A percentile compares a stretch with the other conserved stretches of the same genome.
These are phyloP conservation scores for Subanguina moxae DNA, from an alignment of 1,140 invertebrate genomes.

Conservation along the genomic window DNA sequence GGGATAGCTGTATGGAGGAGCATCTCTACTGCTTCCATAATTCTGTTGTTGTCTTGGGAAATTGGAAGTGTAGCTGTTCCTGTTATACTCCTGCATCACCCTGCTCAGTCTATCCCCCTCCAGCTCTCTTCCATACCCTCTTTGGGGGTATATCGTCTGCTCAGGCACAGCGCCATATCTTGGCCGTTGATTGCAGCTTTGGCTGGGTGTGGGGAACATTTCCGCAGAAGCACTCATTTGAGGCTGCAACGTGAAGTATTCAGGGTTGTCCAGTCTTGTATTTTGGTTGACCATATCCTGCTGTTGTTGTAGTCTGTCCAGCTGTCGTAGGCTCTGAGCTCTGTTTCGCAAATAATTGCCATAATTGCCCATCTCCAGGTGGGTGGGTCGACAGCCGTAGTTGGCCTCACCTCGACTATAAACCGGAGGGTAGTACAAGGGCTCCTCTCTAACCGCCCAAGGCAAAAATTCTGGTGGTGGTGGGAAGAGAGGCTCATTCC, in stretches of 20 bases:
- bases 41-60: neutral
- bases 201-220: too few species aligned
- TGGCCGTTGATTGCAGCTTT: too few species aligned
- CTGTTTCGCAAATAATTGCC: constrained; percentile 20
- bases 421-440: neutral
- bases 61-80: neutral
- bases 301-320: neutral
- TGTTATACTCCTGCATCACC: constrained; percentile 11
- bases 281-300: constrained; percentile 19
- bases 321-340: constrained; percentile 11
- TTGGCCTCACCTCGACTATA: constrained; percentile 25
- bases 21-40: too few species aligned
- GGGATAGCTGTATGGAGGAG: too few species aligned
- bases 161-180: too few species aligned
- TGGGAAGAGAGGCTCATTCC: neutral
- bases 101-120: constrained; percentile 3
- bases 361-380: constrained; percentile 11
- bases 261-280: neutral
- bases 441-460: neutral
- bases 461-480: neutral
- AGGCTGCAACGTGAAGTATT: too few species aligned
- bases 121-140: too few species aligned
- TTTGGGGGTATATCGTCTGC: too few species aligned
- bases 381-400: constrained; percentile 16
- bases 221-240: too few species aligned